Evolutionary conservation across 1,140 invertebrate genomes (phyloP), one percentile per base, ranked within the genome.

Genomic region (Trypoxylus dichotomus): DNA sequence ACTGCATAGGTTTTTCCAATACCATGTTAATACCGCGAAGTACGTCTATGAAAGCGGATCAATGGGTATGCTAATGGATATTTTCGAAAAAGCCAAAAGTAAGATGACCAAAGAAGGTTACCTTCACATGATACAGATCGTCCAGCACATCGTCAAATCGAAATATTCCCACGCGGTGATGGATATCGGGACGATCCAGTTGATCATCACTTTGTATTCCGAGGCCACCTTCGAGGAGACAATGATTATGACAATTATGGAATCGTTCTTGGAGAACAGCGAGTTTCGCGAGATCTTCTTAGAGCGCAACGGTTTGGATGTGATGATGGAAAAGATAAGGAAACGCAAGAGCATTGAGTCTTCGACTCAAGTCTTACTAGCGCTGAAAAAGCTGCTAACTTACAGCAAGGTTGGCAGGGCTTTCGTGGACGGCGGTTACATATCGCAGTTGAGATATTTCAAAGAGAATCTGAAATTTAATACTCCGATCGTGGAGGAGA

Each of bases 381-480:
- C 37, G 3, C 10, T 73, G 3, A 11, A 37, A n/a, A 73, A 73
- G 13, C 25, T 73, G 37, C 11, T 73, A 73, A 13, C 37, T 0
- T 73, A 73, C 15, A 7, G 27, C 1, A 73, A 73, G 7, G 6
- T 73, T 11, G 37, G 29, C 2, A 37, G 13, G 19, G 71, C n/a
- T 41, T 37, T 73, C 25, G 7, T 73, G 21, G 32, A 73, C 27
- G 37, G 37, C n/a, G 71, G 71, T 13, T 73, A 37, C 27, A 10
- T 73, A 11, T 19, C 71, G 2, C n/a, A 37, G 5, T 37, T 73
- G 71, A 29, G 71, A 13, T 63, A 21, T 19, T 63, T 73, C 71
- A 73, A 73, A 15, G 71, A 73, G 6, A 29, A 73, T 27, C 25
- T 73, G 2, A 73, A 73, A 73, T 73, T 42, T 11, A n/a, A 29